Base-by-base conservation (phyloP, 2,113 vertebrate genomes). In the Oxygymnocypris stewartii region DNA sequence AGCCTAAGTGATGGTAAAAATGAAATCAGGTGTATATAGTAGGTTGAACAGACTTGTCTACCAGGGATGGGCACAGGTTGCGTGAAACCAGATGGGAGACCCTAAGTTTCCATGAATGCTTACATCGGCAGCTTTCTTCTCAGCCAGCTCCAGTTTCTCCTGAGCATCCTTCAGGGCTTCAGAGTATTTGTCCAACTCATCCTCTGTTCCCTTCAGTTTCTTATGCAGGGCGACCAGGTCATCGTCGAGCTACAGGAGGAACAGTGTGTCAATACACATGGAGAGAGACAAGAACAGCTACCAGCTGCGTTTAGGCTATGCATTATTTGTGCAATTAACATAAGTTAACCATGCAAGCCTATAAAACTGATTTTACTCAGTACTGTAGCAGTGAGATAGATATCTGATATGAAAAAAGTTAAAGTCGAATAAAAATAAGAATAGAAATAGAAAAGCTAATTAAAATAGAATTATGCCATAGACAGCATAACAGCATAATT, bases 131-230 rank as follows among this genome's bases (percentile, higher is more conserved):
- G 98, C 98, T 91, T 98, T 99, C 96, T 98, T 99, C 93, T 99
- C 98, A 47, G 98, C 98, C 84, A 99, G 92, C 92, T 99, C 98
- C 96, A 99, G 94, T 94, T 99, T 99, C 95, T 99, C 98, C 95
- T 99, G 98, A 90, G 98, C 98, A 94, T 99, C 98, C 95, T 99
- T 99, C 91, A 99, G 95, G 88, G 98, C 97, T 93, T 99, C 97
- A 7, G 97, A 98, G 94, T 99, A 99, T 92, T 99, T 99, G 95
- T 98, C 97, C 95, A 99, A 94, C 92, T 99, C 98, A 95, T 99
- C 98, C 92, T 99, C 98, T 47, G 98, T 99, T 91, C 92, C 89
- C 92, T 99, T 99, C 93, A 99, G 95, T 94, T 99, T 99, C 96
- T 99, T 99, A 96, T 99, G 97, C 91, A 99, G 95, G 84, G 96